Evolutionary conservation across 2,888 invertebrate genomes (phyloP), one percentile per base, ranked within the genome.

Genomic region (Metopia argyrocephala): DNA sequence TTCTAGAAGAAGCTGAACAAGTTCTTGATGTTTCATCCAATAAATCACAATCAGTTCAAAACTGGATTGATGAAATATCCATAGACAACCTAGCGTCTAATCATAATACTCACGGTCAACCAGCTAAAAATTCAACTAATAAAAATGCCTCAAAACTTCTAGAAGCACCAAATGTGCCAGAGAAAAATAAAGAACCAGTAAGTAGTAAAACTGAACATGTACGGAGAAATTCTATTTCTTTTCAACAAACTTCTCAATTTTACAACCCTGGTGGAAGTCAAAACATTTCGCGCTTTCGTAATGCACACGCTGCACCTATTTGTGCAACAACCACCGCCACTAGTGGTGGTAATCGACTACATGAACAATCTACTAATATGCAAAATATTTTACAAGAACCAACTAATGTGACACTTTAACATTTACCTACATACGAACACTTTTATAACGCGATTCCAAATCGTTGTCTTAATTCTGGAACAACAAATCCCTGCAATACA

Each of bases 1-100:
- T 69, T 69, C 69, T 69, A 20, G 27, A 68, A 54, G 68, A 69
- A 69, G 56, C 68, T 56, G 56, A 56, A 27, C 56, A 54, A 12
- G 20, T 56, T 18, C 45, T 15, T 68, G 46, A 56, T 12, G 18
- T 54, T 57, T 68, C 45, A 6, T 56, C 68, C n/a, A 25, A 25
- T 45, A 56, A 45, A 23, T 27, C 57, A 20, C 68, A 68, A 45
- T 45, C 68, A 15, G 46, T 56, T 25, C 45, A 25, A 38, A 31
- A 31, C 7, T 31, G 31, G 31, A 12, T 31, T 12, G 12, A 31
- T 12, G 12, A 31, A 12, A 12, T 9, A 31, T 12, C 31, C 12
- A 3, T 31, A 7, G 9, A 31, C 2, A 31, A 12, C 31, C 31
- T n/a, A n/a, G n/a, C n/a, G n/a, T n/a, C n/a, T n/a, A n/a, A n/a